Percentiles rank a stretch among this genome's conserved stretches.
Conservation (phyloP, 2,888 invertebrate species). For the Kuschelorhynchus macadamiae region DNA sequence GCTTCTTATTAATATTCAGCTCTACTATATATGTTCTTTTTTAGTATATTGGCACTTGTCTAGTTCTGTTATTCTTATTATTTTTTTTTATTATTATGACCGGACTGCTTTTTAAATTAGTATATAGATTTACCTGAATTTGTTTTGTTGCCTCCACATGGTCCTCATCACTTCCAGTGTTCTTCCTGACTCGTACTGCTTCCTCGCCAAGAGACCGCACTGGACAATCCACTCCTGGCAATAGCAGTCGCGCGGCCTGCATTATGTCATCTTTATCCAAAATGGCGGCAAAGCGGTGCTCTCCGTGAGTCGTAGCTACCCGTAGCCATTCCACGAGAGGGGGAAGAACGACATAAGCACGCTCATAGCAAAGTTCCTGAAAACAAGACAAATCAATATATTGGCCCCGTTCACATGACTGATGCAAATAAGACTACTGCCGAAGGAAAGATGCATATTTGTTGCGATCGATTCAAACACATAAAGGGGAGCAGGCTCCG, state of each 20-base stretch:
- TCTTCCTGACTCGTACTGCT: conserved; percentile 68
- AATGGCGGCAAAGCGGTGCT: conserved; percentile 82
- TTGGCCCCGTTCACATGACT: too few species aligned
- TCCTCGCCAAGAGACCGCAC: conserved; percentile 80
- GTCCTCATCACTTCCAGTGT: conserved; percentile 66
- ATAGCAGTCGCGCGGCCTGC: conserved; percentile 87
- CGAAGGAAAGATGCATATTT: too few species aligned
- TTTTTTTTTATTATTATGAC: too few species aligned
- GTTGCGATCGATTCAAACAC: too few species aligned
- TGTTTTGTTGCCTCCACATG: conserved; percentile 65
- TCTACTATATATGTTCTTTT: too few species aligned
- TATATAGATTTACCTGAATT: conserved; percentile 66
- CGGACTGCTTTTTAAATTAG: too few species aligned
- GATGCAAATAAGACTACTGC: too few species aligned
- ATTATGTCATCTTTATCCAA: conserved; percentile 86
- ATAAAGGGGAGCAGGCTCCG: too few species aligned
- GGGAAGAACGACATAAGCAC: conserved; percentile 89
- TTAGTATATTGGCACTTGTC: too few species aligned
- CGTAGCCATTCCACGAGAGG: conserved; percentile 93
- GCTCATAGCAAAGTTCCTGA: conserved; percentile 86
- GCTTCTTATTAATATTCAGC: too few species aligned
- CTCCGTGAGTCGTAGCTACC: conserved; percentile 86
- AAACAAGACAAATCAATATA: too few species aligned
- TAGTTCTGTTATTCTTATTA: too few species aligned
- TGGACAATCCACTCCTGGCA: conserved; percentile 93